phyloP scores from a whole-genome alignment of 2,888 invertebrate species.

The Epinotia demarniana region DNA sequence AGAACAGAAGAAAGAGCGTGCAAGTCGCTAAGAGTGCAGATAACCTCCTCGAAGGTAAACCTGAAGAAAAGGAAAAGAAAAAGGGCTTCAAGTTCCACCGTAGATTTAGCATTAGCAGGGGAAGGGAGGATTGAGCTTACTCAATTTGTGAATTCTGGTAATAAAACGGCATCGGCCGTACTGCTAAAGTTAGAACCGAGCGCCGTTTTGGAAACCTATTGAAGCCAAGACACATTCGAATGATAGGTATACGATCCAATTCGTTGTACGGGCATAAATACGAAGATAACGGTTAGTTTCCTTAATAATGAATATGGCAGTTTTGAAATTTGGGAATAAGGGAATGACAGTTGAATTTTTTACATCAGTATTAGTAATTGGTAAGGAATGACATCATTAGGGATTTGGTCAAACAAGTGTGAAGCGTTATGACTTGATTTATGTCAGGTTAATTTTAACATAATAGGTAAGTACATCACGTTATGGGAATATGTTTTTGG shows the following conservation, averaged over 20 bases:
- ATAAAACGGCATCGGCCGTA: background rate
- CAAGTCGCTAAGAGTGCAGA: constrained; percentile 80
- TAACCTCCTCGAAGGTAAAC: constrained; percentile 67
- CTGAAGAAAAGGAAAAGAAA: constrained; percentile 75
- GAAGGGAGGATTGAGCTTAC: constrained; percentile 72
- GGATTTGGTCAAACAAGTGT: background rate
- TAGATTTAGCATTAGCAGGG: constrained; percentile 77
- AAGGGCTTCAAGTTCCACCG: constrained; percentile 79
- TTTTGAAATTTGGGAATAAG: background rate
- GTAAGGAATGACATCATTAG: background rate
- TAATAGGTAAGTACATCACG: background rate
- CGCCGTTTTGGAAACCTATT: background rate
- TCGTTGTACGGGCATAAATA: background rate
- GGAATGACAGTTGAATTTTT: background rate
- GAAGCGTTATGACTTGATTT: background rate
- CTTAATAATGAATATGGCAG: background rate
- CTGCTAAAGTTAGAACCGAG: background rate
- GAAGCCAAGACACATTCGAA: background rate
- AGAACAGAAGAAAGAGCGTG: constrained; percentile 79
- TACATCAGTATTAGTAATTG: background rate
- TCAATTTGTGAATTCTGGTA: constrained; percentile 51
- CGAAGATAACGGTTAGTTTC: background rate
- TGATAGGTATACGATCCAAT: background rate
- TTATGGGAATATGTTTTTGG: background rate
- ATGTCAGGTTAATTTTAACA: background rate